Evolutionary conservation across 2,797 vertebrate genomes (phyloP), one percentile per base, ranked within the genome.

Genomic region (Myripristis jacobus): DNA sequence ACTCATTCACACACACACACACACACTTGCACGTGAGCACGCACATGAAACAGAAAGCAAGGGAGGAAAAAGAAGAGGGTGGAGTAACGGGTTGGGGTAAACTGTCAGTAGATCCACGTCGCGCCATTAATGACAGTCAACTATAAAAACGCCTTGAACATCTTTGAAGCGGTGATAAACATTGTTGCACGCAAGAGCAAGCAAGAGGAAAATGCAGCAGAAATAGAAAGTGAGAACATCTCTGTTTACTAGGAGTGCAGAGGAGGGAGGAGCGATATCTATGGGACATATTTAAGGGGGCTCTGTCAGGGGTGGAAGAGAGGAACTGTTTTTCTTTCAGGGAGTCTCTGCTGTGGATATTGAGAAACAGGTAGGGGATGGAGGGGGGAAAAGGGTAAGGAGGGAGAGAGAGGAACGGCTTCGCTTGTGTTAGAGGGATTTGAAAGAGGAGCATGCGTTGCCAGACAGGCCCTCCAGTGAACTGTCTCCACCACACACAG

Each of bases 401-500:
- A 51, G 63, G 56, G 57, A 55, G 64, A 13, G 38, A 79, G 57
- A 66, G 55, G 54, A 79, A 44, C 54, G 21, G 54, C 60, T 54
- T 18, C n/a, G 6, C 73, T 65, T 44, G 22, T 41, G 63, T 79
- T 36, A 47, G 64, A 66, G 69, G 64, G 88, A 84, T 90, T 85
- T 86, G 66, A 88, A 89, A 91, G 91, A 70, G 51, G 91, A 92
- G 91, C 55, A 87, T 87, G 62, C 0, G 83, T 83, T 77, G 91
- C 92, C 93, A 95, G 94, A 91, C 93, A 91, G 91, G 77, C 92
- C 92, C 93, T 94, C 88, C 85, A 87, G 87, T 91, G 94, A 94
- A 91, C 87, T 67, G 92, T 92, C 94, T 95, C 93, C 84, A 84
- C 82, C 91, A 81, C 46, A 84, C 80, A 69, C 67, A 87, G 87